Conservation (phyloP, 2,113 vertebrate species). For the Mohoua ochrocephala region DNA sequence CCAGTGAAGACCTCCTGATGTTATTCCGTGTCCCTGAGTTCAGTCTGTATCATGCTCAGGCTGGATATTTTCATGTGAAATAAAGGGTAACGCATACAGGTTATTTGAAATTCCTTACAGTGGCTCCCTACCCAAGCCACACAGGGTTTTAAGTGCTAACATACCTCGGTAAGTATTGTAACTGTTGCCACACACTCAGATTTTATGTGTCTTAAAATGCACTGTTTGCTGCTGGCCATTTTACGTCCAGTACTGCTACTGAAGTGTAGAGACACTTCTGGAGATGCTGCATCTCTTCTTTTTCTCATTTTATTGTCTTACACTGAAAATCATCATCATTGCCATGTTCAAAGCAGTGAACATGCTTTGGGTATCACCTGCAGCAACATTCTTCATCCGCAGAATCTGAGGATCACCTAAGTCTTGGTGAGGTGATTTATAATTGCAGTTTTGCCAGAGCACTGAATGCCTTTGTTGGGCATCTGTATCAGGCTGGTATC, state of each 20-base stretch:
- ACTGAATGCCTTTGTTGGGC: neutral
- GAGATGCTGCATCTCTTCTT: neutral
- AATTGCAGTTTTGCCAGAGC: neutral
- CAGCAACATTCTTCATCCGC: neutral
- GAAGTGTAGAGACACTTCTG: neutral
- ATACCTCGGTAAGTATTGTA: neutral
- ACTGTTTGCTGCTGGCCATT: neutral
- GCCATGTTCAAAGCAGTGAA: neutral
- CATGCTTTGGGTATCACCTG: neutral
- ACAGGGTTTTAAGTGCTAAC: neutral
- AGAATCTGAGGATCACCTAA: neutral
- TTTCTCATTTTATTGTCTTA: neutral
- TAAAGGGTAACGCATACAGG: neutral
- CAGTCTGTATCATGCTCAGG: neutral
- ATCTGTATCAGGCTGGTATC: neutral
- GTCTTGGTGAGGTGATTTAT: neutral
- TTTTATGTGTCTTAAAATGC: neutral
- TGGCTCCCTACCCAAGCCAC: neutral
- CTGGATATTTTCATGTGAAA: neutral
- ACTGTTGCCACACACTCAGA: neutral
- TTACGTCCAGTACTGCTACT: neutral
- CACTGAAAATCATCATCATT: neutral
- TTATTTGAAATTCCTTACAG: neutral
- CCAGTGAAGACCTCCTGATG: neutral
- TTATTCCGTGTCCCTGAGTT: neutral